Conservation (phyloP, 2,113 vertebrate species). For the Ovis aries region DNA sequence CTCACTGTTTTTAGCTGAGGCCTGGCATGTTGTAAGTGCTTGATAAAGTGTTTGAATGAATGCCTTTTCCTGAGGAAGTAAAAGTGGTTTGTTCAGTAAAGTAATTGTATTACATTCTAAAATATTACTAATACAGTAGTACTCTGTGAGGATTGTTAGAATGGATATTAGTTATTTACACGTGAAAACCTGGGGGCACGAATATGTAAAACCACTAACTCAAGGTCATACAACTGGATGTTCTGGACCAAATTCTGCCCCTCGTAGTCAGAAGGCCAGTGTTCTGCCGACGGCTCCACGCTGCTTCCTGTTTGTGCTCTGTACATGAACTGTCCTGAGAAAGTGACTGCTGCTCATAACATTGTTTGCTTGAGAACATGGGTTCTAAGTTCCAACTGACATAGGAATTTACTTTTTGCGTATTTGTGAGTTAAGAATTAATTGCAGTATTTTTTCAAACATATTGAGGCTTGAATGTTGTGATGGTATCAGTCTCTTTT, state of each 20-base stretch:
- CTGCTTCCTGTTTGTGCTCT: not conserved
- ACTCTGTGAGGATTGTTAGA: not conserved
- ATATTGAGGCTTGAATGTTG: not conserved
- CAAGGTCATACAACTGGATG: not conserved
- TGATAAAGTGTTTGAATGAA: not conserved
- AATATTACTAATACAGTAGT: not conserved
- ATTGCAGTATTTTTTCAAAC: not conserved
- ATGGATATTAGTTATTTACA: not conserved
- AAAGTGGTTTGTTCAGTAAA: not conserved
- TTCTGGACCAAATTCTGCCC: not conserved
- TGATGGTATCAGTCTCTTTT: not conserved
- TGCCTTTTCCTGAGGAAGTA: not conserved
- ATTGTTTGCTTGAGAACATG: not conserved
- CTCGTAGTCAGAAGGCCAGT: not conserved
- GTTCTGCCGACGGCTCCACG: no score
- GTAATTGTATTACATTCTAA: not conserved
- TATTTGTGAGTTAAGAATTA: not conserved
- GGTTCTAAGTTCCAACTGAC: not conserved
- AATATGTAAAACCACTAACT: not conserved
- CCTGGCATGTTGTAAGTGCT: not conserved
- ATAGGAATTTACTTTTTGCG: not conserved
- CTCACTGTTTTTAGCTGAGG: not conserved
- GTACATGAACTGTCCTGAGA: not conserved
- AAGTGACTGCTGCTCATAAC: not conserved
- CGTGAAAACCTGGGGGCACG: not conserved